phyloP scores from a whole-genome alignment of 92 coral and sea anemone species.

The Heteractis magnifica region DNA sequence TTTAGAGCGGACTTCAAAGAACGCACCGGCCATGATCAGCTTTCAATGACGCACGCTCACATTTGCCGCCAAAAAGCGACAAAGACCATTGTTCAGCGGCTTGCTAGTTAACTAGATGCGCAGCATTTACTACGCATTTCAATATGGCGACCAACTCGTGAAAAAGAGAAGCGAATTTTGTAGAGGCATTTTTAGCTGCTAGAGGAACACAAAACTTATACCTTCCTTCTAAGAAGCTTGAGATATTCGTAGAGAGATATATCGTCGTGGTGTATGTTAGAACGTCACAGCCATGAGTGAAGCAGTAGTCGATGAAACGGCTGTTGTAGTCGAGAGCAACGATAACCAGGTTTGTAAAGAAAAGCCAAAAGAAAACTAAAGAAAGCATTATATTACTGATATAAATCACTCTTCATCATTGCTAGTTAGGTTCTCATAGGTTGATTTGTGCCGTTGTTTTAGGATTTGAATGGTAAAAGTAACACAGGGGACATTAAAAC shows the following conservation, averaged over 20 bases:
- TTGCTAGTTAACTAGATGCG: slow-evolving; percentile 16
- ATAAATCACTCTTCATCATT: background rate
- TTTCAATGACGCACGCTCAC: background rate
- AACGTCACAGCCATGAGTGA: background rate
- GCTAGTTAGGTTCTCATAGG: background rate
- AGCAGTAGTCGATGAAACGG: background rate
- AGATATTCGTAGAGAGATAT: background rate
- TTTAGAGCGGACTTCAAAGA: background rate
- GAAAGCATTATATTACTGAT: background rate
- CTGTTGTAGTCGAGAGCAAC: background rate
- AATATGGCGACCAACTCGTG: slow-evolving; percentile 34
- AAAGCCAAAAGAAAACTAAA: background rate
- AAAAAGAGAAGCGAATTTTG: slow-evolving; percentile 2
- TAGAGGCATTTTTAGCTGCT: background rate
- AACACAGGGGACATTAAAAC: background rate
- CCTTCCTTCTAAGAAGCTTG: background rate
- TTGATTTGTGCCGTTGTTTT: background rate
- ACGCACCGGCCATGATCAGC: background rate
- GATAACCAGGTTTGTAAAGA: background rate
- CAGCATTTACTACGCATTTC: slow-evolving; percentile 19
- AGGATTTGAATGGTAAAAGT: background rate
- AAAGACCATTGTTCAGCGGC: slow-evolving; percentile 14
- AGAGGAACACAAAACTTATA: background rate
- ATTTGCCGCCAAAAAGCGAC: slow-evolving; percentile 13
- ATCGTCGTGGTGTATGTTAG: background rate